Conservation (phyloP, 92 coral and sea anemone species). For the Heliopora coerulea region DNA sequence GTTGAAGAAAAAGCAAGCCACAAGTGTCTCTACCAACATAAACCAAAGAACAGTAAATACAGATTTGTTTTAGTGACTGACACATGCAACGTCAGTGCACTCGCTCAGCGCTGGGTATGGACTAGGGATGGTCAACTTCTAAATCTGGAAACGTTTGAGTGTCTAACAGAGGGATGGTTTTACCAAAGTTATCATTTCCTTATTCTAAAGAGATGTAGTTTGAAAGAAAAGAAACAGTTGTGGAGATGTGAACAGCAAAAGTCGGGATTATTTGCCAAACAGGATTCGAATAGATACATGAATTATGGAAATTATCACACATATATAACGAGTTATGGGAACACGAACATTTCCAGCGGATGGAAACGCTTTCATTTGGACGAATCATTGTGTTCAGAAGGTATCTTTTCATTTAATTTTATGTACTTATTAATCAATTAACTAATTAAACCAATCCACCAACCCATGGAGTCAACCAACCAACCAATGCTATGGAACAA, state of each 20-base stretch:
- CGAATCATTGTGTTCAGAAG: constrained; percentile 4
- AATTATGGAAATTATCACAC: not conserved
- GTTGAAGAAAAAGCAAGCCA: constrained; percentile 9
- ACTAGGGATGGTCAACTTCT: constrained; percentile 11
- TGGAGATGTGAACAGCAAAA: not conserved
- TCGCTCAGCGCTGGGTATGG: constrained; percentile 12
- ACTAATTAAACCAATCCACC: no score
- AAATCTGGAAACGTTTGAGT: constrained; percentile 8
- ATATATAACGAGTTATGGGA: not conserved
- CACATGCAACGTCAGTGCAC: constrained; percentile 1
- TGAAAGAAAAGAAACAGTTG: not conserved
- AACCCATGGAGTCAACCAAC: no score
- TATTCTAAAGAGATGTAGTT: not conserved
- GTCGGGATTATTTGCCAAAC: not conserved
- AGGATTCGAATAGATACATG: not conserved
- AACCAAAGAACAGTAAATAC: not conserved
- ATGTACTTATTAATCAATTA: no score
- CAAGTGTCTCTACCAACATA: not conserved
- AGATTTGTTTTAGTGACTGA: not conserved
- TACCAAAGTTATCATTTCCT: not conserved
- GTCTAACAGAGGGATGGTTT: constrained; percentile 8
- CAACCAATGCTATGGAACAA: no score
- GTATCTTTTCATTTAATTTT: no score
- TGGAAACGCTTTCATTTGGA: constrained; percentile 8
- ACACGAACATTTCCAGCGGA: not conserved